A percentile compares a stretch with the other conserved stretches of the same genome.
phyloP scores from a whole-genome alignment of 2,113 vertebrate genomes.

The Camelus dromedarius region DNA sequence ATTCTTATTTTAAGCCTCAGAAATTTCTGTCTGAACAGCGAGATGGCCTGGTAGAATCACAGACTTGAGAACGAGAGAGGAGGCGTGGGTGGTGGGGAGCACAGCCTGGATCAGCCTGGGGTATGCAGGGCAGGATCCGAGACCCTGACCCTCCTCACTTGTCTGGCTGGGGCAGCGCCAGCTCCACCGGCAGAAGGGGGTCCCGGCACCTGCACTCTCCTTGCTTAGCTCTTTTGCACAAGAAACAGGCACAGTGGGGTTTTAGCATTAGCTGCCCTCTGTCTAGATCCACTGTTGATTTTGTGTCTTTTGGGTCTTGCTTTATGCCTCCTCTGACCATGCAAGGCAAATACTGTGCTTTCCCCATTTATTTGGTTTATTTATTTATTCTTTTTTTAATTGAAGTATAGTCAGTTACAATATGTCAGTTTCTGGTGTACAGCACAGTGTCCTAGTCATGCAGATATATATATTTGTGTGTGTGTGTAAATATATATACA shows the following conservation, averaged over 20 bases:
- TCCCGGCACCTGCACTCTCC: too few relatives aligned
- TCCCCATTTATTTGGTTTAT: too few relatives aligned
- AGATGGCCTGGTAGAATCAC: neutral
- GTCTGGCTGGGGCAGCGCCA: fast-evolving
- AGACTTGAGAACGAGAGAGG: neutral
- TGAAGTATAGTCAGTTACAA: too few relatives aligned
- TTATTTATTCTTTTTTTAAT: too few relatives aligned
- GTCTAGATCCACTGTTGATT: neutral
- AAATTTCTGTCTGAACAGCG: neutral
- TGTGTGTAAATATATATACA: too few relatives aligned
- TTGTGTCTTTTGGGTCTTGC: neutral
- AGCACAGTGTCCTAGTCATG: too few relatives aligned
- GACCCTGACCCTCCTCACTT: neutral
- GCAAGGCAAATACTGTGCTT: neutral
- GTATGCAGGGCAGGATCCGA: neutral
- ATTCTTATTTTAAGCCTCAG: neutral
- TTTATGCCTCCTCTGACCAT: neutral
- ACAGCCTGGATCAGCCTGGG: neutral
- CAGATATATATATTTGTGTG: too few relatives aligned
- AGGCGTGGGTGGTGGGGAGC: neutral
- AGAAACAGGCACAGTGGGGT: neutral
- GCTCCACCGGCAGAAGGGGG: fast-evolving
- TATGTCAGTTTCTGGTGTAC: too few relatives aligned
- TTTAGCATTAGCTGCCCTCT: neutral
- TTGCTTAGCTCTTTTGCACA: neutral